Evolutionary conservation across 2,113 vertebrate genomes (phyloP), one percentile per base, ranked within the genome.

Genomic region (Philantomba maxwellii): DNA sequence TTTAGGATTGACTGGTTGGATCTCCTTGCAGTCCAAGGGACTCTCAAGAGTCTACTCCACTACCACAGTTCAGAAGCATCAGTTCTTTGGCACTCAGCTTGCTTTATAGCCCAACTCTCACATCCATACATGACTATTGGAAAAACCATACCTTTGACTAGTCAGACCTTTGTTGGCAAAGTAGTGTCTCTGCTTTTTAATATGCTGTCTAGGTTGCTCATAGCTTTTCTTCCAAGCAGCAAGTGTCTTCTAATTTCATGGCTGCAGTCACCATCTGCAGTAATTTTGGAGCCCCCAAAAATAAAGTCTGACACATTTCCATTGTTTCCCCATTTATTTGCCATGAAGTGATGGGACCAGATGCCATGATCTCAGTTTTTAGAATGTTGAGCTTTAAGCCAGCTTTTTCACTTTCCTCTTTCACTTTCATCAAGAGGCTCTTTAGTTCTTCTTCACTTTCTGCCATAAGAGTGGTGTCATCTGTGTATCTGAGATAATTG

Each of bases 211-310:
- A 70, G 4, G 19, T 70, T 70, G 66, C n/a, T 39, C n/a, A 70
- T 36, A 70, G 19, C 17, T 70, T 70, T 70, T 70, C n/a, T 39
- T 70, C 19, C n/a, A 70, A 70, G 66, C n/a, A 70, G n/a, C 19
- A 70, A 70, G 66, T 1, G 0, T 70, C n/a, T 70, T 70, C 5
- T 70, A 70, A 70, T 23, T 39, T 70, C 9, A 70, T 70, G n/a
- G 66, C 5, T 70, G 19, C n/a, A 70, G 5, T 70, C 66, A 70
- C n/a, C 19, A 70, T 70, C 19, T 70, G 5, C n/a, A 70, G n/a
- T 39, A 23, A 70, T 70, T 70, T 39, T 2, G 10, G 19, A 70
- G 10, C 19, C 66, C n/a, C 19, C 1, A 0, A 70, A 70, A 70
- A 70, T 70, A 39, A 70, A 70, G 19, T 70, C n/a, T 39, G 19